phyloP scores from a whole-genome alignment of 2,113 vertebrate species.

The Chrysemys picta region DNA sequence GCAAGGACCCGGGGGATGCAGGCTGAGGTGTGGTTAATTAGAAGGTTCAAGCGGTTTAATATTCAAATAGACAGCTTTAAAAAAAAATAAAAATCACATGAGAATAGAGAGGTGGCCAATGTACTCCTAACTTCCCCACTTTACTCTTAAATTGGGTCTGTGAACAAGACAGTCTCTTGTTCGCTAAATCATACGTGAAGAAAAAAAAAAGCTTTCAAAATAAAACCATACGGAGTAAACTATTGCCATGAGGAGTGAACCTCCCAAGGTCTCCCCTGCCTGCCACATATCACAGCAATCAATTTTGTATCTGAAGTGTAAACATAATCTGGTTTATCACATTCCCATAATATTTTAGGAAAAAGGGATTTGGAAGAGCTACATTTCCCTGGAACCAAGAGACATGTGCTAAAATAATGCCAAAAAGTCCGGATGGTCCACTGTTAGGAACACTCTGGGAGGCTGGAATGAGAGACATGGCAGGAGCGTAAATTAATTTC shows the following conservation, averaged over 20 bases:
- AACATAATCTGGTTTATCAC: slow-evolving; percentile 32
- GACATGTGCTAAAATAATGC: background rate
- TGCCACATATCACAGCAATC: background rate
- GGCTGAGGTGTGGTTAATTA: background rate
- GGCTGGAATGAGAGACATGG: background rate
- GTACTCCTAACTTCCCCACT: background rate
- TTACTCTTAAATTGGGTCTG: background rate
- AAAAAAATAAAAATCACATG: too few species aligned
- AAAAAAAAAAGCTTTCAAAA: background rate
- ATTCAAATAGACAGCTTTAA: background rate
- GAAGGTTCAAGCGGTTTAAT: background rate
- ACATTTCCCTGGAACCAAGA: background rate
- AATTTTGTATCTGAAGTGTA: slow-evolving; percentile 25
- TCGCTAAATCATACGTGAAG: background rate
- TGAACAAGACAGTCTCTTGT: background rate
- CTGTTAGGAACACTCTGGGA: background rate
- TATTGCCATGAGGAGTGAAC: background rate
- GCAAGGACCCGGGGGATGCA: background rate
- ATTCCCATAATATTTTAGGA: background rate
- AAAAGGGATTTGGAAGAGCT: background rate
- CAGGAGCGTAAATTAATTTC: background rate
- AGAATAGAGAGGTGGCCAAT: background rate
- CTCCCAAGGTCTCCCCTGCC: background rate
- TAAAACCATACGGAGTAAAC: slow-evolving; percentile 5
- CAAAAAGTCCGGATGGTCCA: background rate